phyloP scores from a whole-genome alignment of 2,113 vertebrate species.

The Origma solitaria region DNA sequence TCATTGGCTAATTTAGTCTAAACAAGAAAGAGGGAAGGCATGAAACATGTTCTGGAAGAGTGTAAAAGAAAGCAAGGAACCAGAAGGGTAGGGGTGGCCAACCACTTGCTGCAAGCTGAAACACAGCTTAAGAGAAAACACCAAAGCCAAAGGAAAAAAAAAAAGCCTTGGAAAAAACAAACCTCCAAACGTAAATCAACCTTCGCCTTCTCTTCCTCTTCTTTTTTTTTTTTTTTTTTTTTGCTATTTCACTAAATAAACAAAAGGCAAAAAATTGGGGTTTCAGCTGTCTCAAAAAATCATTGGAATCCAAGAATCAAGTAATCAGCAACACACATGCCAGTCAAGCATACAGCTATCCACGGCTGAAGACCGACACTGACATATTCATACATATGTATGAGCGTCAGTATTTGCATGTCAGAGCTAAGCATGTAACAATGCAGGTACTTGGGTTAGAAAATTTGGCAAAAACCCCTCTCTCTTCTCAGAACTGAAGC shows the following conservation, averaged over 20 bases:
- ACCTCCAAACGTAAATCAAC: slow-evolving; percentile 52
- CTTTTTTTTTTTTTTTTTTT: background rate
- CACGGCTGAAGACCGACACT: slow-evolving; percentile 59
- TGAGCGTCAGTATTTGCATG: slow-evolving; percentile 62
- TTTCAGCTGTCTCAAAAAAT: slow-evolving; percentile 55
- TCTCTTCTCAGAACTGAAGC: slow-evolving; percentile 45
- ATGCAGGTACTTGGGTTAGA: slow-evolving; percentile 63
- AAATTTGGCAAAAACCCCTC: slow-evolving; percentile 47
- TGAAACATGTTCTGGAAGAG: slow-evolving; percentile 72
- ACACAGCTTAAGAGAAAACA: slow-evolving; percentile 67
- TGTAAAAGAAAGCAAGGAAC: slow-evolving; percentile 68
- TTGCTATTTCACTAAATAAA: slow-evolving; percentile 40
- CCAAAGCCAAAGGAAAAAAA: slow-evolving; percentile 36
- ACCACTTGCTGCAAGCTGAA: slow-evolving; percentile 71
- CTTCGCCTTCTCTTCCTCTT: background rate
- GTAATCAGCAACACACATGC: slow-evolving; percentile 60
- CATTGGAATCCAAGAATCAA: slow-evolving; percentile 52
- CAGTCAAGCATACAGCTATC: slow-evolving; percentile 64
- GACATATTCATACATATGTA: slow-evolving; percentile 64
- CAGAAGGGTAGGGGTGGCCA: slow-evolving; percentile 72
- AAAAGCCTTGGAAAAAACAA: slow-evolving; percentile 31
- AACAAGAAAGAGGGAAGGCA: slow-evolving; percentile 72
- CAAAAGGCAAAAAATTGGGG: slow-evolving; percentile 50
- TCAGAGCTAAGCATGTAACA: slow-evolving; percentile 61
- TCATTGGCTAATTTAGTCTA: slow-evolving; percentile 75